Conservation (phyloP, 2,113 vertebrate genomes). For the Sinosuthora webbiana region DNA sequence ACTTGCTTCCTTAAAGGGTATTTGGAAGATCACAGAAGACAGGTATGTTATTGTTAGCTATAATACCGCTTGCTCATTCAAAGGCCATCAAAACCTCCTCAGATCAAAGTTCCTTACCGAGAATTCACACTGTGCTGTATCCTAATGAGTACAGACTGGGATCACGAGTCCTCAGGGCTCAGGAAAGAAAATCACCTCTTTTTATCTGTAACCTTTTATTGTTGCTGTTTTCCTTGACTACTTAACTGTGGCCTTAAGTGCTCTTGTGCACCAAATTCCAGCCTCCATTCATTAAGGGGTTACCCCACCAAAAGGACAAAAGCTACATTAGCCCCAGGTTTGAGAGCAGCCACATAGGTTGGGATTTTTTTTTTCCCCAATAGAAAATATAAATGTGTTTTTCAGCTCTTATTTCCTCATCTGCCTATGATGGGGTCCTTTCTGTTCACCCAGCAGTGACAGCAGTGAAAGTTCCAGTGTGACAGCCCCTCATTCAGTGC, state of each 20-base stretch:
- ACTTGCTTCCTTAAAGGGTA: neutral
- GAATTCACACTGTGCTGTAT: neutral
- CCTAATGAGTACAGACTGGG: neutral
- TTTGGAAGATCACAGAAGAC: neutral
- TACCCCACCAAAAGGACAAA: neutral
- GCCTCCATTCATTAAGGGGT: neutral
- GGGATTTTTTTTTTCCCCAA: neutral
- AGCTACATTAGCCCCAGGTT: neutral
- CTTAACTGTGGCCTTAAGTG: conserved; percentile 19
- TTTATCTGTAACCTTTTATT: neutral
- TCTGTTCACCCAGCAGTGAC: neutral
- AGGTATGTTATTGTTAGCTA: neutral
- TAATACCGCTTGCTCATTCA: neutral
- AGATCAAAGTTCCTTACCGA: conserved; percentile 7
- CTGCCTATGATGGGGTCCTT: neutral
- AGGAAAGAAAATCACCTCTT: neutral
- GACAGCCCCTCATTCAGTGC: neutral
- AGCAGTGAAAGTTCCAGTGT: neutral
- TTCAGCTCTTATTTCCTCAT: neutral
- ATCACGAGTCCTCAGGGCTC: neutral
- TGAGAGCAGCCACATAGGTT: neutral
- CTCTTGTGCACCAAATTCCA: neutral
- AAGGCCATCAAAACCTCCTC: neutral
- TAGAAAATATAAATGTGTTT: neutral
- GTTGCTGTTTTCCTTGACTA: neutral